Base-by-base conservation (phyloP, 2,888 invertebrate genomes). In the Halictus quadricinctus region DNA sequence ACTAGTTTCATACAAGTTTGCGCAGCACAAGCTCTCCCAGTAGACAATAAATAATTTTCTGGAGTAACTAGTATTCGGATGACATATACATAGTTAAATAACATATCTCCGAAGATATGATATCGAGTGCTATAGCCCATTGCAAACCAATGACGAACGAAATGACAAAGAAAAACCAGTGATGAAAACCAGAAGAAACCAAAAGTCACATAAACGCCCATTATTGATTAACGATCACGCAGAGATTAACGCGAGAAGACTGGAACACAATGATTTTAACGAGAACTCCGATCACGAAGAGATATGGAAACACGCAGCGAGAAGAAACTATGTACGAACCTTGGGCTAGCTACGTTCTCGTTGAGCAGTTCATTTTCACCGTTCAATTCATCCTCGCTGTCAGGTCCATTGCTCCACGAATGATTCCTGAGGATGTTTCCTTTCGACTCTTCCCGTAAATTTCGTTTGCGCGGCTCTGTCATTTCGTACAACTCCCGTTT, bases 331-430 rank as follows among this genome's bases (percentile, higher is more conserved):
- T 29, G 1, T 29, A 88, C 86, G 86, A 85, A 92, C 94, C 92
- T 93, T 87, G 89, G 79, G 75, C 89, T 90, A 72, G 76, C 78
- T 25, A 46, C 79, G 79, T 86, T 87, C 29, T 89, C 89, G 73
- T 87, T 84, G 25, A 92, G 86, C 36, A 88, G 83, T 72, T 85
- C 81, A 43, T 87, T 87, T 76, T 91, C 92, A 13, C 69, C 77
- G 43, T 80, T 41, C 7, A 76, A 72, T 21, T 92, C 92, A 43
- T 92, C 92, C 21, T 92, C 94, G 83, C 91, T 93, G 12, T 94
- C 94, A 8, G 90, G 89, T 29, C 84, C 91, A 54, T 92, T 90
- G 60, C 93, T 93, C 94, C 94, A 94, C 36, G 91, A 92, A 76
- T 92, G 90, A 29, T 88, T 90, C 15, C 82, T 87, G 8, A 93